Evolutionary conservation across 2,113 vertebrate genomes (phyloP), one percentile per base, ranked within the genome.

Genomic region (Leptobrachium leishanense): DNA sequence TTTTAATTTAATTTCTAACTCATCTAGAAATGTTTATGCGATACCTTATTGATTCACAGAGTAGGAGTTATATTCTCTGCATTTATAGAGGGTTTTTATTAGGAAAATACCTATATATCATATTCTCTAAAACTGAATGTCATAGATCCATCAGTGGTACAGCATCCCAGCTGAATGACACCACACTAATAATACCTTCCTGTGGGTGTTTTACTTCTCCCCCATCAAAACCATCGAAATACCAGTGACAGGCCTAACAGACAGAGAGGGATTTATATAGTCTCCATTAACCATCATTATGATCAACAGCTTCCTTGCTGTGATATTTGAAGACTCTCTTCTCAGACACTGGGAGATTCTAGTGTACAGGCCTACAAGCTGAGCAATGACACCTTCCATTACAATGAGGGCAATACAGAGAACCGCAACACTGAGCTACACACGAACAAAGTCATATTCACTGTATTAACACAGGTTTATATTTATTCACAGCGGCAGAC

Each of bases 221-320:
- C 68, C 82, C 55, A 40, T 44, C 77, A 63, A 78, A 72, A 59
- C 76, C 72, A 70, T 67, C 46, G 82, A 81, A 77, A 71, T 59
- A 80, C 78, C 59, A 57, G 66, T 84, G 84, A 85, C 84, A 82
- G 73, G 70, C 79, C 82, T 76, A 74, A 84, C 81, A 83, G 79
- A 77, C 83, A 72, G 74, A 78, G 46, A 70, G 79, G 73, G 79
- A 76, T 57, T 67, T 65, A 62, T 82, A 65, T 76, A 43, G 81
- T 82, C 82, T 80, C 82, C 76, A 85, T 84, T 84, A 84, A 74
- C 70, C 79, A 65, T 68, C 70, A 76, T 75, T 81, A 76, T 83
- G 83, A 85, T 85, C 82, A 85, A 50, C 59, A 75, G 76, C 79
- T 77, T 84, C 76, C 82, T 80, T 82, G 42, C 83, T 84, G 76